These are phyloP conservation scores for Ryuthela nishihirai DNA, from an alignment of 2,888 invertebrate genomes.

Conservation along the genomic window DNA sequence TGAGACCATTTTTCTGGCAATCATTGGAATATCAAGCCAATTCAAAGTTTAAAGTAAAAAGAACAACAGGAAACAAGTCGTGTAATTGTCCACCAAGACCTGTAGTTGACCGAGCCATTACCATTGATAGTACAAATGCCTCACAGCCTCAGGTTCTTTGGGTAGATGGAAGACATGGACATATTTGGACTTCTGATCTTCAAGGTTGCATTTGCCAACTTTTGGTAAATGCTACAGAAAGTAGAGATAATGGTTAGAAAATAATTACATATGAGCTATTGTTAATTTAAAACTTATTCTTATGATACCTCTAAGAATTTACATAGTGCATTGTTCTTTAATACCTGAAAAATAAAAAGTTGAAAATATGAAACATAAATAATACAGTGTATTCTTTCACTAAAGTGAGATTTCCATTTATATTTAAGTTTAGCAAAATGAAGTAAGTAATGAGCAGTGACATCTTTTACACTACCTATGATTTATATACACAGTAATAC, in stretches of 20 bases:
- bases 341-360: no score
- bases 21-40: neutral
- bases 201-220: conserved; percentile 64
- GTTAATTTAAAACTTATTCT: neutral
- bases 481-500: no score
- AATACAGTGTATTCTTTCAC: no score
- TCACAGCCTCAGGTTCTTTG: conserved; percentile 60
- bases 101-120: conserved; percentile 62
- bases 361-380: no score
- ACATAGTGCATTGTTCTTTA: no score
- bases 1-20: conserved; percentile 34
- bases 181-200: conserved; percentile 62
- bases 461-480: no score
- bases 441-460: no score
- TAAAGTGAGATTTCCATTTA: no score
- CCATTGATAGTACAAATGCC: conserved; percentile 63
- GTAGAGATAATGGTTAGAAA: conserved; percentile 19
- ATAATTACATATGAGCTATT: neutral
- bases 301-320: neutral
- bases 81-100: conserved; percentile 67
- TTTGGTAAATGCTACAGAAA: conserved; percentile 56
- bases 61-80: conserved; percentile 20
- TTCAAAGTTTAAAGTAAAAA: conserved; percentile 20
- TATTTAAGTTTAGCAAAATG: no score
- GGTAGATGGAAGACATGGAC: conserved; percentile 57